A percentile compares a stretch with the other conserved stretches of the same genome.
phyloP scores from a whole-genome alignment of 2,113 vertebrate species.

The Grallaria varia region DNA sequence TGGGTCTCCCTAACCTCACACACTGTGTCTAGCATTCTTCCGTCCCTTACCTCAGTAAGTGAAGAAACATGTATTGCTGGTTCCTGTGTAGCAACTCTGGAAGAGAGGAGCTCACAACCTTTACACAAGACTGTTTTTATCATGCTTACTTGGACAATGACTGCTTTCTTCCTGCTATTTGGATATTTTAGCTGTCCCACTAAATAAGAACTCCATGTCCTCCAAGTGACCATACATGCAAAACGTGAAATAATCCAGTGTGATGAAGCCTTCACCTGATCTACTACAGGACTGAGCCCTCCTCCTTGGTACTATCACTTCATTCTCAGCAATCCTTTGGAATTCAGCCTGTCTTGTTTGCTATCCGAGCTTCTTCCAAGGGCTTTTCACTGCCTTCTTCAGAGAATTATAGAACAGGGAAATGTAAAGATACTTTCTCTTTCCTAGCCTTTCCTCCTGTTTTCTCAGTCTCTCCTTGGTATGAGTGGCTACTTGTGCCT shows the following conservation, averaged over 20 bases:
- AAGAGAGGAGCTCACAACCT: background rate
- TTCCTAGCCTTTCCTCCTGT: background rate
- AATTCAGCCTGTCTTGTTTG: background rate
- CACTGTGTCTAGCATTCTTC: background rate
- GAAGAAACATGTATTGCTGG: background rate
- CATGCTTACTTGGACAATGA: background rate
- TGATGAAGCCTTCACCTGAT: background rate
- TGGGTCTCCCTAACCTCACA: background rate
- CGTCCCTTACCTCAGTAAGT: background rate
- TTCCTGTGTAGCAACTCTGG: background rate
- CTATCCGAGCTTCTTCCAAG: background rate
- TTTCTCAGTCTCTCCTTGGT: background rate
- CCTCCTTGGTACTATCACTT: background rate
- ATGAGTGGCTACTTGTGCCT: rapidly evolving
- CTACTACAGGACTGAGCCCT: background rate
- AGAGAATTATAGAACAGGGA: background rate
- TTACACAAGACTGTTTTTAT: background rate
- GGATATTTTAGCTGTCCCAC: background rate
- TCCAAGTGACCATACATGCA: background rate
- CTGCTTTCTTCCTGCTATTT: background rate
- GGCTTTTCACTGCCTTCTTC: background rate
- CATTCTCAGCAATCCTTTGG: background rate
- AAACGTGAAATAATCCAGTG: background rate
- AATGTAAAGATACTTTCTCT: background rate
- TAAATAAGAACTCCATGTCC: background rate